Evolutionary conservation across 2,888 invertebrate genomes (phyloP).

Genomic region (Cosmia pyralina): DNA sequence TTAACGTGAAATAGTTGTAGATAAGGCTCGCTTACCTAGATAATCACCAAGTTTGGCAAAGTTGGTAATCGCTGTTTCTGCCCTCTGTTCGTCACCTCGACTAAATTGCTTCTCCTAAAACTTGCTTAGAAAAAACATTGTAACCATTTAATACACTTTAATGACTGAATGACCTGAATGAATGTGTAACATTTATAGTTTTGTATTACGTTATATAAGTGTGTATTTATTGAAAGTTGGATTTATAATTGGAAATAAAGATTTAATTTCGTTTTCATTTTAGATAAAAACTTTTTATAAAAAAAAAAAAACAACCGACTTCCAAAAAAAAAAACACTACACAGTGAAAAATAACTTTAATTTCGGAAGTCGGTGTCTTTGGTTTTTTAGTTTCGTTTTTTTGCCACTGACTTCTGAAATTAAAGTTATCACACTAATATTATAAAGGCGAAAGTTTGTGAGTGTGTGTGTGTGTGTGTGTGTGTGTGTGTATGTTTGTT

Average conservation of each 20-base stretch:
- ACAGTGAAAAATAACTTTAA: too few relatives aligned
- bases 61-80: background rate
- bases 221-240: background rate
- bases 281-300: too few relatives aligned
- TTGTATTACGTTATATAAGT: background rate
- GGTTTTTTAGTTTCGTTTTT: too few relatives aligned
- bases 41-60: conserved; percentile 11
- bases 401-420: too few relatives aligned
- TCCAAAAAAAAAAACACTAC: too few relatives aligned
- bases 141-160: background rate
- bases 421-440: too few relatives aligned
- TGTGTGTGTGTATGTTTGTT: too few relatives aligned
- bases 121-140: background rate
- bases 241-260: background rate
- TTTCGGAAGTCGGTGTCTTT: too few relatives aligned
- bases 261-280: background rate
- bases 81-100: background rate
- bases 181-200: background rate
- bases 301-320: too few relatives aligned
- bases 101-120: background rate
- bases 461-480: too few relatives aligned
- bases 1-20: conserved; percentile 6
- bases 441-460: too few relatives aligned
- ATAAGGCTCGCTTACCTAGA: background rate
- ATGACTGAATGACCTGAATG: too few relatives aligned